Evolutionary conservation across 1,140 invertebrate genomes (phyloP), one percentile per base, ranked within the genome.

Genomic region (Drosophila trapezifrons): DNA sequence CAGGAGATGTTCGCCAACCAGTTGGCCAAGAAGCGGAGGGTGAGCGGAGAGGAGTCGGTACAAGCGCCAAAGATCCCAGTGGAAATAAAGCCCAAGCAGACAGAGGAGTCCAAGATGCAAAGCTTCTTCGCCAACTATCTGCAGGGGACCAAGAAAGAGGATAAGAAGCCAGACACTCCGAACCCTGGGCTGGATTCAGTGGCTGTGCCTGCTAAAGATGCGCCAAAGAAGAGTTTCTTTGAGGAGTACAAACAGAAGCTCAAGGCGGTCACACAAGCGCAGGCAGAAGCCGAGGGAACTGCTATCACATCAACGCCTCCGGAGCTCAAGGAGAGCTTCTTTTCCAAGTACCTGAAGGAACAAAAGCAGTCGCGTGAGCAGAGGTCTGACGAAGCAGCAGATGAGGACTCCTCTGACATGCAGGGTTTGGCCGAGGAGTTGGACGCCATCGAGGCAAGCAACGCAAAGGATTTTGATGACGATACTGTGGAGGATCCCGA

Each of bases 1-100:
- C 87, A 90, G 46, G 60, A 82, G 18, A 91, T 92, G 90, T 92
- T 92, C 32, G 86, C 85, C 9, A 91, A 92, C 54, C 78, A 90
- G 56, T 76, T 76, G 10, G 83, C 87, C 7, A 92, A 91, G 56
- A 90, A 89, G 15, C 66, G 85, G 9, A 66, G 70, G 10, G 40
- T 89, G 1, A 90, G 85, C n/a, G 70, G 37, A 0, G 77, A 80
- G 18, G 76, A 72, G n/a, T 6, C 25, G 8, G 42, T 46, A 10
- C 49, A 74, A 5, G 70, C 52, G 8, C 8, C 64, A 4, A 64
- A 62, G 27, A 4, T 52, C n/a, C 29, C 40, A 0, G 25, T 40
- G 9, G 54, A 75, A 13, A 49, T 54, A 12, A 90, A 90, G 35
- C 56, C 75, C 4, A 85, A 85, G 10, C 51, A 29, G 42, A 72